Base-by-base conservation (phyloP, 1,140 invertebrate genomes). In the Caerostris extrusa region DNA sequence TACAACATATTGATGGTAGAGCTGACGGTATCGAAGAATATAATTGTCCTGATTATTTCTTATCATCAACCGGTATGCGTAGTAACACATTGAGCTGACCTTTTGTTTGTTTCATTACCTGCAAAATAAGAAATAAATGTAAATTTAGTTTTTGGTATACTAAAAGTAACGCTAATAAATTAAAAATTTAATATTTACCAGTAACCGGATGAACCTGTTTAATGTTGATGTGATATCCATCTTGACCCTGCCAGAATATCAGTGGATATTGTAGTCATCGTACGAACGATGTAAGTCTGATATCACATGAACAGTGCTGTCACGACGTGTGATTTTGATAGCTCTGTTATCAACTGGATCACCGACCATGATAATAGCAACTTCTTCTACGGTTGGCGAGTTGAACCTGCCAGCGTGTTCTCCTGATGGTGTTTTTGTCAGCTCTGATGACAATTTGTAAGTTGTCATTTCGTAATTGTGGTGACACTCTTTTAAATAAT, bases 211-310 rank as follows among this genome's bases (percentile, higher is more conserved):
- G 50, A 53, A 34, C 60, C 58, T 58, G 60, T 12, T 94, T 69
- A 56, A 93, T 61, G 50, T 90, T 56, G 53, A 90, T 58, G n/a
- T 93, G 92, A 90, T 90, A 93, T 71, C 81, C 96, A 34, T 34
- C 34, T 34, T 34, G 34, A 34, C 34, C 34, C 34, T 34, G 34
- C 34, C 34, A 34, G 0, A 95, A 96, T 95, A 95, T 96, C 95
- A 53, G 96, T 96, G 95, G 69, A 95, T 96, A 96, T 95, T 97
- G 96, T 69, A 97, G 94, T 17, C 95, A 95, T 96, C 96, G 95
- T 96, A 96, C 67, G 95, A 95, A 14, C 95, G 95, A 95, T 96
- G 96, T 94, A 95, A 96, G 94, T 96, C 96, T 17, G 86, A 61
- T 57, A 83, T 34, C 81, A 6, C 50, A 3, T 53, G 50, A 53